Base-by-base conservation (phyloP, 2,888 invertebrate genomes). In the Napeogenes sylphis region DNA sequence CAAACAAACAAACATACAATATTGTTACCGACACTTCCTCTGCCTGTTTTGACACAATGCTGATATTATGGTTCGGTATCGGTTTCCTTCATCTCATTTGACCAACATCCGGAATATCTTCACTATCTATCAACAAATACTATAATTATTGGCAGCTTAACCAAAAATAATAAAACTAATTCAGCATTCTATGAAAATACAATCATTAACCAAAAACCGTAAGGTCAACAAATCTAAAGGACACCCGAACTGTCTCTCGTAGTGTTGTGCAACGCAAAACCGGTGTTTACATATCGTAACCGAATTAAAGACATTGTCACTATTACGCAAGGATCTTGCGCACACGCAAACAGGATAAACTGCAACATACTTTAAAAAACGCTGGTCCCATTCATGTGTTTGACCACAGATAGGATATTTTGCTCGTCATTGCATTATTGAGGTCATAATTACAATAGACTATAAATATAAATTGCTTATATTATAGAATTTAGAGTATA, bases 1-100 rank as follows among this genome's bases (percentile, higher is more conserved):
- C 75, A 74, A 73, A 78, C 78, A 75, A 70, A 72, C 72, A 72
- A 63, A 68, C 66, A 72, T 71, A 70, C 73, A 71, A 73, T 70
- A 73, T 73, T 70, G 69, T 68, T 64, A 69, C 61, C 59, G 68
- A 65, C 59, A 67, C 73, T 77, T 76, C 78, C 78, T 71, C 63
- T 70, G 72, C 68, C 72, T 73, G 75, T 73, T 73, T 70, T 66
- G 68, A 66, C 66, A 65, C 62, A 61, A 63, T 66, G 64, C 58
- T 35, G 46, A 57, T 60, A 60, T 69, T 67, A 57, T 67, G 68
- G 64, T 69, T 64, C 47, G 58, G 42, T 58, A 60, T 54, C 58
- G 58, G 59, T 63, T 67, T 62, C 65, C 61, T 66, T 67, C 63
- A 68, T 68, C 63, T 68, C 55, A 46, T 33, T 51, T 51, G 45